Evolutionary conservation across 1,140 invertebrate species (phyloP), one percentile per base, ranked within the genome.

Genomic region (Bombus superbus): DNA sequence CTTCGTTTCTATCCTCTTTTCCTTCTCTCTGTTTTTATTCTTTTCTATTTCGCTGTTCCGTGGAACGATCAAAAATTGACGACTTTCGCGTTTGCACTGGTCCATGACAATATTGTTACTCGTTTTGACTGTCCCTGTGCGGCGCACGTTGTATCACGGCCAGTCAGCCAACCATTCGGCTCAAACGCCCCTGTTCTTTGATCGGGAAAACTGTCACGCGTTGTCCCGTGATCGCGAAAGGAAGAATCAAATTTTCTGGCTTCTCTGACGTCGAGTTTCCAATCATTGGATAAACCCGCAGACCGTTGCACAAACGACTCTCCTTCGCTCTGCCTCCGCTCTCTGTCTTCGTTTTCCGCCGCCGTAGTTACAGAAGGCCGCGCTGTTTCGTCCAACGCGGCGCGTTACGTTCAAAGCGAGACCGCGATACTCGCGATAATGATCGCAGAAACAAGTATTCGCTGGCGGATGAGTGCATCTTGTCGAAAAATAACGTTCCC

Each of bases 161-260:
- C 42, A 57, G 74, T 57, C 64, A 62, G n/a, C 38, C 75, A 40
- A 15, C 44, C 68, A 22, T 80, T 80, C 57, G 35, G 32, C 53
- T 71, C 47, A 59, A 79, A 84, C 40, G 76, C 76, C 42, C 5
- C 44, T 73, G 83, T 80, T 85, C 83, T 85, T 85, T 85, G 83
- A 80, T 85, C 77, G 53, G 59, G 83, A 85, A 85, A 85, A 85
- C 83, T 85, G 83, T 85, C 83, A 80, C 76, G 83, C 28, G 76
- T 85, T 80, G 53, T 80, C 59, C 76, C 68, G n/a, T 62, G 59
- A 22, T 73, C 66, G 68, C 76, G 76, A 80, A 80, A 80, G 68
- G 68, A 80, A 47, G 77, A 85, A 85, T 80, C 83, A 85, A 85
- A 85, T 85, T 85, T 85, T 85, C 83, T 25, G 77, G 76, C 76